Conservation (phyloP, 2,113 vertebrate genomes). For the Rattus norvegicus region DNA sequence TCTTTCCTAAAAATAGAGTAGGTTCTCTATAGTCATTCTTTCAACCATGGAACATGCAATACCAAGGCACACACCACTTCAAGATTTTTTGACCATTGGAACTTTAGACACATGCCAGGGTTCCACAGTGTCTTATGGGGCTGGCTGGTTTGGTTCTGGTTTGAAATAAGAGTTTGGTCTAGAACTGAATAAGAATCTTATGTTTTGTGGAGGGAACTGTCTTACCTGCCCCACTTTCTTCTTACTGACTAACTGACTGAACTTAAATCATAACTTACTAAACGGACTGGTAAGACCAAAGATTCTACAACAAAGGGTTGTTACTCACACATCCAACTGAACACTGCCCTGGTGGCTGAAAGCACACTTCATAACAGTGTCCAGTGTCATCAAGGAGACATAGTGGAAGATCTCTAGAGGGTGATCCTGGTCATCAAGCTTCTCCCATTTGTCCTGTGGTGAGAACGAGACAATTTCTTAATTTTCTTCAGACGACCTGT, state of each 20-base stretch:
- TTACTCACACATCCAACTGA: constrained; percentile 89
- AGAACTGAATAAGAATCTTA: neutral
- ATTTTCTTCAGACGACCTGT: neutral
- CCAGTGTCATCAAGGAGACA: constrained; percentile 93
- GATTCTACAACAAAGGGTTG: neutral
- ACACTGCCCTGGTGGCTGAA: constrained; percentile 90
- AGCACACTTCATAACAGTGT: constrained; percentile 94
- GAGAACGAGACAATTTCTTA: neutral
- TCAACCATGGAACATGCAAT: neutral
- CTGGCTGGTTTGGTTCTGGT: neutral
- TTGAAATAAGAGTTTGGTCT: neutral
- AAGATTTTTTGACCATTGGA: neutral
- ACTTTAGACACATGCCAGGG: rapidly evolving
- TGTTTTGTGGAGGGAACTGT: neutral
- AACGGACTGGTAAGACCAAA: neutral
- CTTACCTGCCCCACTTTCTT: rapidly evolving
- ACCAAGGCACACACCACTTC: neutral
- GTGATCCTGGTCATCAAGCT: constrained; percentile 77
- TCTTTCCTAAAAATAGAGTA: neutral
- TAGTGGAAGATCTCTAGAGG: constrained; percentile 90
- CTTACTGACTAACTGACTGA: neutral
- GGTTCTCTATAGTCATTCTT: too few relatives aligned
- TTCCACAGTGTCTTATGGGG: neutral
- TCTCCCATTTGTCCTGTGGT: constrained; percentile 92
- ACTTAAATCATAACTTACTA: too few relatives aligned